phyloP scores from a whole-genome alignment of 1,140 invertebrate species.

The Arctopsyche grandis region DNA sequence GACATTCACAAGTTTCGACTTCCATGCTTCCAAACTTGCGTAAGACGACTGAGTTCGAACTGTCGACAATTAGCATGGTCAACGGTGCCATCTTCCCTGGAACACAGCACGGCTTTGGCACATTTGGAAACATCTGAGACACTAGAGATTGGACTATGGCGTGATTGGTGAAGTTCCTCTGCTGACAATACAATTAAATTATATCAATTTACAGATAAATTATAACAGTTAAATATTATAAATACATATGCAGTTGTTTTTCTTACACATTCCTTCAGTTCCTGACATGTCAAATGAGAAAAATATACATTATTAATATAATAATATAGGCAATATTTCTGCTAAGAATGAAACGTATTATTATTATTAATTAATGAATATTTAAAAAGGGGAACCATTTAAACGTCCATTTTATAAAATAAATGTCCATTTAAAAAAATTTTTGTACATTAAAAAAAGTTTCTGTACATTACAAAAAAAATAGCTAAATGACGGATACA shows the following conservation, averaged over 20 bases:
- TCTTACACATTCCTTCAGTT: conserved; percentile 9
- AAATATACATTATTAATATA: too few relatives aligned
- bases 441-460: too few relatives aligned
- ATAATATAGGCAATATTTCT: too few relatives aligned
- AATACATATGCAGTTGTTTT: neutral
- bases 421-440: too few relatives aligned
- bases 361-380: too few relatives aligned
- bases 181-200: conserved; percentile 37
- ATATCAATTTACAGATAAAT: neutral
- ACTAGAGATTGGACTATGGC: conserved; percentile 38
- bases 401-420: too few relatives aligned
- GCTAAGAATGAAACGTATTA: too few relatives aligned
- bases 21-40: neutral
- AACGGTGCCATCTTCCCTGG: conserved; percentile 22
- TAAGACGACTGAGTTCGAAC: neutral
- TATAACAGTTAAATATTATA: too few relatives aligned
- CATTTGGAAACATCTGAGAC: neutral
- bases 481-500: too few relatives aligned
- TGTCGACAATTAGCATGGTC: neutral
- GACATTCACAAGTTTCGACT: conserved; percentile 33
- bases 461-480: too few relatives aligned
- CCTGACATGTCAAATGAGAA: neutral
- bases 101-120: conserved; percentile 40
- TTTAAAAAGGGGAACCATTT: too few relatives aligned
- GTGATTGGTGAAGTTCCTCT: conserved; percentile 28